phyloP scores from a whole-genome alignment of 2,888 invertebrate species.

The Siphonodentalium dalli region DNA sequence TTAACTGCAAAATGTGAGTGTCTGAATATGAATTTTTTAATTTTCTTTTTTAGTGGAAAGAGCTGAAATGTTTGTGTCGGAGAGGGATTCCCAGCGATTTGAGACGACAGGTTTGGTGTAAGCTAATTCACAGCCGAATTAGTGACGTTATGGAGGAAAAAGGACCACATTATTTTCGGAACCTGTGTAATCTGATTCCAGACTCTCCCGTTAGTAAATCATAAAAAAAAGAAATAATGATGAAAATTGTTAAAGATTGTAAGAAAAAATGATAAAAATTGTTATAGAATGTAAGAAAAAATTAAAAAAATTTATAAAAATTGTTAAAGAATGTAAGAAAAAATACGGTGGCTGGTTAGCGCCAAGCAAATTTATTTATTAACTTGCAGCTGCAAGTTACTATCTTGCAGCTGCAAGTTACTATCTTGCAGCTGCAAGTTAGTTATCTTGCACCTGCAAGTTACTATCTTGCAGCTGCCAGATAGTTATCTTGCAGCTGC shows the following conservation, averaged over 20 bases:
- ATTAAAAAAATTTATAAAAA: too few relatives aligned
- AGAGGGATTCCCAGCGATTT: conserved; percentile 67
- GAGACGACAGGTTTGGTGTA: conserved; percentile 66
- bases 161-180: conserved; percentile 67
- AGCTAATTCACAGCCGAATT: conserved; percentile 64
- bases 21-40: background rate
- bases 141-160: conserved; percentile 64
- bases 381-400: too few relatives aligned
- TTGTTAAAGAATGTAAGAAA: too few relatives aligned
- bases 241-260: background rate
- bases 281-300: too few relatives aligned
- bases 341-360: too few relatives aligned
- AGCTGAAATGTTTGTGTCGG: conserved; percentile 65
- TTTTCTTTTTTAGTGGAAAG: conserved; percentile 55
- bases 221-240: background rate
- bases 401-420: too few relatives aligned
- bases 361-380: too few relatives aligned
- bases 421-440: too few relatives aligned
- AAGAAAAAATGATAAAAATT: background rate
- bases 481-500: too few relatives aligned
- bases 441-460: too few relatives aligned
- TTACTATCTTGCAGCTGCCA: too few relatives aligned
- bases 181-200: conserved; percentile 64
- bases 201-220: conserved; percentile 64
- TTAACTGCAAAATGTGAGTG: too few relatives aligned